These are phyloP conservation scores for Pollachius pollachius DNA, from an alignment of 2,113 vertebrate species.

Conservation along the genomic window DNA sequence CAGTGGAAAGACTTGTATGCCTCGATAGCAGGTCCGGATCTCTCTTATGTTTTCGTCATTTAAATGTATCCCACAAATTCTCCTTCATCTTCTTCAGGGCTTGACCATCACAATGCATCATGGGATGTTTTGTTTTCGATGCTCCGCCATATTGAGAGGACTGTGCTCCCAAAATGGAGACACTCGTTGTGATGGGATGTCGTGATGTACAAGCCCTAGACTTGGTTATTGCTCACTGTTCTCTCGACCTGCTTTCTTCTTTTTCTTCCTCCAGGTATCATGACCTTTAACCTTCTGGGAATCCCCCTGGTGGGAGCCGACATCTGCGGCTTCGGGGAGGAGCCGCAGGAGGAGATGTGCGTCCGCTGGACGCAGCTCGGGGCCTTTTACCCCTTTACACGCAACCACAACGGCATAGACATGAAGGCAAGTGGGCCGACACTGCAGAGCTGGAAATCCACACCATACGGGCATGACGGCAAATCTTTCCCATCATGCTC, in stretches of 20 bases:
- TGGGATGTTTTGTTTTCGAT: no score
- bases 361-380: slow-evolving; percentile 86
- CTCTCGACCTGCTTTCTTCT: neutral
- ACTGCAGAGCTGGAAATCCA: neutral
- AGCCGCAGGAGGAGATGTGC: slow-evolving; percentile 83
- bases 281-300: slow-evolving; percentile 87
- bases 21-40: slow-evolving; percentile 78
- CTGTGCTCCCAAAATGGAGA: no score
- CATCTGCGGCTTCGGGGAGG: slow-evolving; percentile 81
- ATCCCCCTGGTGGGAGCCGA: slow-evolving; percentile 82
- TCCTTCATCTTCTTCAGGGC: no score
- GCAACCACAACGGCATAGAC: slow-evolving; percentile 81
- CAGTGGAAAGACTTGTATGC: slow-evolving; percentile 84
- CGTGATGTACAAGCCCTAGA: neutral
- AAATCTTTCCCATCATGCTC: neutral
- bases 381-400: slow-evolving; percentile 86
- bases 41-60: neutral
- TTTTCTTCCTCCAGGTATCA: slow-evolving; percentile 66
- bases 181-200: no score
- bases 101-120: no score
- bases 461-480: neutral
- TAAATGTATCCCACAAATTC: no score
- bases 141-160: no score
- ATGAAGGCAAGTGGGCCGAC: slow-evolving; percentile 59
- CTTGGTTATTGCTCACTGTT: neutral